Conservation (phyloP, 2,797 vertebrate species). For the Prionace glauca region DNA sequence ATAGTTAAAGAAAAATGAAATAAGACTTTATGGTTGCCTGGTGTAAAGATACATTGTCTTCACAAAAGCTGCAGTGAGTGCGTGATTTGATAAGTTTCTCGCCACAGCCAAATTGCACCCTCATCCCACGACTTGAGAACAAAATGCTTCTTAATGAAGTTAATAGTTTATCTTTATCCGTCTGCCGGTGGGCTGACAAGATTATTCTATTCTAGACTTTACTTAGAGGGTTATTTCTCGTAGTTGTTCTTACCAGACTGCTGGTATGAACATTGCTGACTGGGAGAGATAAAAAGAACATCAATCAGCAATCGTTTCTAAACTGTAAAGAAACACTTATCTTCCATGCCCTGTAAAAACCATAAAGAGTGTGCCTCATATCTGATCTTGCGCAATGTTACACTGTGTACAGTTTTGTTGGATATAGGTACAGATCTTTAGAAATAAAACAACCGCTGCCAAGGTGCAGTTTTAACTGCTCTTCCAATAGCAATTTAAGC, state of each 20-base stretch:
- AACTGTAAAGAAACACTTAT: slow-evolving; percentile 37
- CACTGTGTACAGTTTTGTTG: slow-evolving; percentile 28
- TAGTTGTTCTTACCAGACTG: slow-evolving; percentile 34
- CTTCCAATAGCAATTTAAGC: slow-evolving; percentile 76
- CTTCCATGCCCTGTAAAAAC: slow-evolving; percentile 37
- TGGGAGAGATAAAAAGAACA: slow-evolving; percentile 34
- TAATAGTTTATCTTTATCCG: slow-evolving; percentile 32
- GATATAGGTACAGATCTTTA: slow-evolving; percentile 34
- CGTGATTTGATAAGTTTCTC: background rate
- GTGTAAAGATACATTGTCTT: slow-evolving; percentile 9
- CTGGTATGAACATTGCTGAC: slow-evolving; percentile 36
- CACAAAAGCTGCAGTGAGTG: background rate
- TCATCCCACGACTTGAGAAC: slow-evolving; percentile 20
- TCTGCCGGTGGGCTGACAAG: slow-evolving; percentile 6
- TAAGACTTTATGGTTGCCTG: background rate
- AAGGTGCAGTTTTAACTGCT: slow-evolving; percentile 59
- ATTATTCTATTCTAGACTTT: slow-evolving; percentile 28
- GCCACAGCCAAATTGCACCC: background rate
- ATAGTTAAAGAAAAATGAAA: background rate
- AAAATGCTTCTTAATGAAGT: slow-evolving; percentile 26
- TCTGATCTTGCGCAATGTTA: slow-evolving; percentile 31
- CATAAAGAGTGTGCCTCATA: slow-evolving; percentile 11
- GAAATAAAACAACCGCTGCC: slow-evolving; percentile 61
- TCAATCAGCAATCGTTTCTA: slow-evolving; percentile 36
- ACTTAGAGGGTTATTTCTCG: background rate